Evolutionary conservation across 2,113 vertebrate species (phyloP).

Genomic region (Poecilia latipinna): DNA sequence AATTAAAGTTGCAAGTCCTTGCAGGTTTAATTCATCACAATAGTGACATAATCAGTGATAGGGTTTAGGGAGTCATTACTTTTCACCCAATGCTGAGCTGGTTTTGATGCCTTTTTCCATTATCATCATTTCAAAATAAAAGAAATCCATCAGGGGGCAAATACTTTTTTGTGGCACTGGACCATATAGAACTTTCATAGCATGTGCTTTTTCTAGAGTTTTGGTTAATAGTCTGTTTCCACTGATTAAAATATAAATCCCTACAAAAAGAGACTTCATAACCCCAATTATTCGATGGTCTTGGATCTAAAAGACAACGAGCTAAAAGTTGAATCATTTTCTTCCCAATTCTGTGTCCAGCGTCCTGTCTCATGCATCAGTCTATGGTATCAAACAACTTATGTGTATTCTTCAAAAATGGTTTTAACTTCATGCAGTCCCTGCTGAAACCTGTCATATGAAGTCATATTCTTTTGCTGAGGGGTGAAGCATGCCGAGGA

Average conservation of each 20-base stretch:
- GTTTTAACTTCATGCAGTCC: background rate
- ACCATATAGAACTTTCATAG: background rate
- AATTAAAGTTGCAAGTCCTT: background rate
- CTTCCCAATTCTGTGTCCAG: background rate
- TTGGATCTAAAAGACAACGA: background rate
- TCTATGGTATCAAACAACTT: background rate
- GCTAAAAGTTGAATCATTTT: background rate
- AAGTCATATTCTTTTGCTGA: background rate
- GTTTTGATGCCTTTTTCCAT: background rate
- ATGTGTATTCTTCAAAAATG: background rate
- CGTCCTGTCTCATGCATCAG: background rate
- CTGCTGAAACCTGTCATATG: background rate
- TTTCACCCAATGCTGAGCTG: background rate
- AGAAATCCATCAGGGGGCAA: background rate
- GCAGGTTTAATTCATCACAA: background rate
- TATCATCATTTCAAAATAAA: background rate
- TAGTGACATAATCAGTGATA: background rate
- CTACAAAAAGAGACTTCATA: background rate
- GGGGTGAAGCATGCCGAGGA: background rate
- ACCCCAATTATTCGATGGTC: conserved; percentile 9
- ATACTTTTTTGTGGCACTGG: background rate
- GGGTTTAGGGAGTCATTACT: background rate
- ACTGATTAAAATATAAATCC: too few relatives aligned
- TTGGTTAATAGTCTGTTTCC: background rate
- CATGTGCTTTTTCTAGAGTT: background rate